Conservation (phyloP, 2,888 invertebrate species). For the Craniophora ligustri region DNA sequence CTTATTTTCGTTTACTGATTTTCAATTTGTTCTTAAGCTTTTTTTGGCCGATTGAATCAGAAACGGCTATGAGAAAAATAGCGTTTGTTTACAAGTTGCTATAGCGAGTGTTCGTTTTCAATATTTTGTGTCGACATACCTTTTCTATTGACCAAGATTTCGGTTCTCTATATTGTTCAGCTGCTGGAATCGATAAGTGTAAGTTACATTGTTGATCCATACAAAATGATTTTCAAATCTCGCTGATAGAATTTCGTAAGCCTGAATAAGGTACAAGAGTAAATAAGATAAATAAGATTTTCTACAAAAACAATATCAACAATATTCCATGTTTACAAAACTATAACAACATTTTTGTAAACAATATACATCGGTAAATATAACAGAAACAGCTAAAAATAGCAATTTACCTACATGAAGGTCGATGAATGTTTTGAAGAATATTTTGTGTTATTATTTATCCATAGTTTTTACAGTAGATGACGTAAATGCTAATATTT, state of each 20-base stretch:
- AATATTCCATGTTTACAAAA: too few relatives aligned
- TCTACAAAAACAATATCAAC: not conserved
- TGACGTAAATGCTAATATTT: too few relatives aligned
- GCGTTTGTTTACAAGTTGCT: conserved; percentile 18
- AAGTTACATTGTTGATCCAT: conserved; percentile 4
- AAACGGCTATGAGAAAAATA: conserved; percentile 18
- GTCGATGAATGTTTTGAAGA: too few relatives aligned
- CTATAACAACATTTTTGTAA: too few relatives aligned
- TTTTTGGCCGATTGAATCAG: conserved; percentile 39
- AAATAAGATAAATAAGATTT: not conserved
- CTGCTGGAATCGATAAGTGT: not conserved
- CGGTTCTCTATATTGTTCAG: conserved; percentile 7
- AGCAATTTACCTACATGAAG: too few relatives aligned
- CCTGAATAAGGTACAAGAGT: not conserved
- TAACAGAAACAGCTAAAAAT: too few relatives aligned
- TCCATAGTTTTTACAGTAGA: too few relatives aligned
- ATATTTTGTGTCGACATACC: conserved; percentile 17
- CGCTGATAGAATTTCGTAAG: not conserved
- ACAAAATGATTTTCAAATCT: conserved; percentile 18
- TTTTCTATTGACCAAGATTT: not conserved
- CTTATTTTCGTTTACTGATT: conserved; percentile 50
- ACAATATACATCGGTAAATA: too few relatives aligned
- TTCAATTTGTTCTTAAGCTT: conserved; percentile 50
- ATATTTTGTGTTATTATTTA: too few relatives aligned
- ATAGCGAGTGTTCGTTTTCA: conserved; percentile 1